Evolutionary conservation across 1,140 invertebrate species (phyloP), one percentile per base, ranked within the genome.

Genomic region (Venustaconcha ellipsiformis): DNA sequence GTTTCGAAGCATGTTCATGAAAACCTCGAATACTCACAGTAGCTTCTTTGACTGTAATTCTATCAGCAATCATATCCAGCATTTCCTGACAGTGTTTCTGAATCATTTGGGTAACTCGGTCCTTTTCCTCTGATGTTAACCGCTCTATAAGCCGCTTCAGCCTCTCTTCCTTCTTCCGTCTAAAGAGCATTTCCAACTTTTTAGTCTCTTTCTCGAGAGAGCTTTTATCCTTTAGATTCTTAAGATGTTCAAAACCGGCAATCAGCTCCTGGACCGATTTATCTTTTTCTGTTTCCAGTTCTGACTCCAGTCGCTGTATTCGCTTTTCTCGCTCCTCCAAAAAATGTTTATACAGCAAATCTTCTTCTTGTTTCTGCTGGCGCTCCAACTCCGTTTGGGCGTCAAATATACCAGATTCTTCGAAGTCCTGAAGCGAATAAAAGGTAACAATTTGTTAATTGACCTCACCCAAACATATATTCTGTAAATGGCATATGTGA

Each of bases 81-180:
- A 89, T 89, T 67, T 88, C 86, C 69, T 88, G 86, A 60, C 84
- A 84, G 70, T 89, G 88, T 78, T 88, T 89, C 67, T 89, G 83
- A 26, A 88, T 87, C 72, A 89, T 58, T 68, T 82, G 80, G 17
- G 86, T 82, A 48, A 89, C 87, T 60, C 83, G 80, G 37, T 79
- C 79, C 71, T 84, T 83, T 66, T 88, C 86, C 66, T 89, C 88
- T 18, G 78, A 76, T 30, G 81, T 85, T 62, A 89, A 65, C 63
- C 81, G 79, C 23, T 88, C 85, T 67, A 88, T 66, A 79, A 88
- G 77, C 57, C 80, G 72, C 56, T 81, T 78, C 6, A 88, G 72
- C 30, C 85, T 79, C 72, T 84, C 82, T 67, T 88, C 87, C 62
- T 82, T 85, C 76, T 88, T 86, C 48, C 74, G 66, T 62, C 78